phyloP scores from a whole-genome alignment of 2,888 invertebrate genomes.

The Orthosia gracilis region DNA sequence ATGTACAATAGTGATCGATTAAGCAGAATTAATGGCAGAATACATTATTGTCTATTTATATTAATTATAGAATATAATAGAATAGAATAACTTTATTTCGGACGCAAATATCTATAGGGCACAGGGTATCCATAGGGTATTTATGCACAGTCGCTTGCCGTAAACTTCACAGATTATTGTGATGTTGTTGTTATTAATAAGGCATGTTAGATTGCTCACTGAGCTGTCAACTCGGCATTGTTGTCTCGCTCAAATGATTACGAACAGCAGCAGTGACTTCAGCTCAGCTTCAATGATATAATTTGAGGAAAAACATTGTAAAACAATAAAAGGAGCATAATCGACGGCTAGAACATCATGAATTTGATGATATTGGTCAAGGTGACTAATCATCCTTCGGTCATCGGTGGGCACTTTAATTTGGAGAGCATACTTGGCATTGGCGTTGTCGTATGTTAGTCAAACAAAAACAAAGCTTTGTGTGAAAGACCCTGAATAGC shows the following conservation, averaged over 20 bases:
- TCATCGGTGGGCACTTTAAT: constrained; percentile 5
- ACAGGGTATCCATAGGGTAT: no score
- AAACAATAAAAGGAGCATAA: no score
- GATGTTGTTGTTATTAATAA: neutral
- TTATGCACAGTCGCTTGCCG: neutral
- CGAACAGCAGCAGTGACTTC: neutral
- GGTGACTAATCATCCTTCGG: neutral
- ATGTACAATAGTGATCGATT: neutral
- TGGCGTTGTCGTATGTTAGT: constrained; percentile 16
- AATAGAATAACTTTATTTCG: no score
- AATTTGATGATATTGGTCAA: neutral
- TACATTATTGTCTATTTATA: neutral
- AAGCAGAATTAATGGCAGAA: neutral
- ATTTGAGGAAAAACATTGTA: neutral
- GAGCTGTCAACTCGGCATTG: neutral
- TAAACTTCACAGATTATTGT: constrained; percentile 17
- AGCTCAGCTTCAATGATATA: neutral
- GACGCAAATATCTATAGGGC: no score
- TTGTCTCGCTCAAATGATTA: constrained; percentile 1
- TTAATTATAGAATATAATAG: no score
- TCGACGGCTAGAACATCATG: no score
- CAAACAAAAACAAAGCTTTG: constrained; percentile 25
- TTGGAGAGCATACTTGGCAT: constrained; percentile 8
- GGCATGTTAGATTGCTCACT: neutral
- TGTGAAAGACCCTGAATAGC: constrained; percentile 1